A percentile compares a stretch with the other conserved stretches of the same genome.
Conservation (phyloP, 2,888 invertebrate species). For the Cyrtodaria siliqua region DNA sequence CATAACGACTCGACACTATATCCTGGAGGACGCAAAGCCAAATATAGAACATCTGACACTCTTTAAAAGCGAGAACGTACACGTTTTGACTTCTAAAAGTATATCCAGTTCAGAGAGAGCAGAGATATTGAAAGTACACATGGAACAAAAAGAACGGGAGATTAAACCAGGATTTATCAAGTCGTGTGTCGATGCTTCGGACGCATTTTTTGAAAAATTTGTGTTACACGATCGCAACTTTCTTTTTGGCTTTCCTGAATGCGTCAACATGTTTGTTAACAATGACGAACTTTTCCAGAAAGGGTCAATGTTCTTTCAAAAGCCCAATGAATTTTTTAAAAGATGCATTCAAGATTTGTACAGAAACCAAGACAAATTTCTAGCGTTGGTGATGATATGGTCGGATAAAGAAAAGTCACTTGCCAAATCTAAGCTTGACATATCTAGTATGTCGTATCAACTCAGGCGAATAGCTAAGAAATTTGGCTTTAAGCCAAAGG, state of each 20-base stretch:
- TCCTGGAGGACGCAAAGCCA: constrained; percentile 33
- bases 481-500: constrained; percentile 29
- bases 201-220: neutral
- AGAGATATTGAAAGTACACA: constrained; percentile 24
- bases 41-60: neutral
- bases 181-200: neutral
- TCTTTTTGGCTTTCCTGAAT: constrained; percentile 48
- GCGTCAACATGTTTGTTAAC: constrained; percentile 41
- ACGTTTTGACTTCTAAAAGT: constrained; percentile 26
- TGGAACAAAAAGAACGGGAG: neutral
- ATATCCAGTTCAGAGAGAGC: constrained; percentile 31
- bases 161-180: neutral
- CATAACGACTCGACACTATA: constrained; percentile 53
- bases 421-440: neutral
- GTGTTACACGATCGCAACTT: neutral
- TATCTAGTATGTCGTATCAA: constrained; percentile 5
- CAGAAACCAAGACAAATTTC: constrained; percentile 32
- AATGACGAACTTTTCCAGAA: constrained; percentile 27
- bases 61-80: constrained; percentile 33
- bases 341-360: constrained; percentile 34
- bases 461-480: constrained; percentile 5
- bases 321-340: constrained; percentile 46
- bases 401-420: neutral
- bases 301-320: constrained; percentile 21
- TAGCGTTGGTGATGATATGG: constrained; percentile 46